phyloP scores from a whole-genome alignment of 2,113 vertebrate species.

The Cheirogaleus medius region DNA sequence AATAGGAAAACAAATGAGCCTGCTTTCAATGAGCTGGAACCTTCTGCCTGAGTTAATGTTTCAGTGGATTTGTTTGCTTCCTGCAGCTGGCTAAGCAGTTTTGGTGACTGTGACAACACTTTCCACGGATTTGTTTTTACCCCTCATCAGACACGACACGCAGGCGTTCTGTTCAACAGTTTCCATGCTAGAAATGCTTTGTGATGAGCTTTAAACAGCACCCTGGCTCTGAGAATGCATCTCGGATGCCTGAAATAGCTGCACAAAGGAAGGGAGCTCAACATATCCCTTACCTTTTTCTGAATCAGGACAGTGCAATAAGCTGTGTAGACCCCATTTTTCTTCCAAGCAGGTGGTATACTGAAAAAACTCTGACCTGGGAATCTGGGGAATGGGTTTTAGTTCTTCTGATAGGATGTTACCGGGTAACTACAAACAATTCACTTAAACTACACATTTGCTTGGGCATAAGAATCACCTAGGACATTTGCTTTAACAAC shows the following conservation, averaged over 20 bases:
- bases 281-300: not conserved
- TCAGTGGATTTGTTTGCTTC: slow-evolving; percentile 64
- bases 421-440: not conserved
- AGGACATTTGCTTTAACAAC: not conserved
- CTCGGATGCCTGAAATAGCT: not conserved
- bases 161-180: not conserved
- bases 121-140: slow-evolving; percentile 1
- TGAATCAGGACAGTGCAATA: rapidly evolving
- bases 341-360: not conserved
- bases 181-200: slow-evolving; percentile 23
- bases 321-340: rapidly evolving
- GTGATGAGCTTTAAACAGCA: not conserved
- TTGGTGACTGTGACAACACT: slow-evolving; percentile 49
- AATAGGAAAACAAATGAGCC: slow-evolving; percentile 49
- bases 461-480: not conserved
- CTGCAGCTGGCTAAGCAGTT: slow-evolving; percentile 66
- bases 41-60: slow-evolving; percentile 48
- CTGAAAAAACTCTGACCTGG: not conserved
- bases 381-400: not conserved
- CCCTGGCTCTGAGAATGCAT: not conserved
- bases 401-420: not conserved
- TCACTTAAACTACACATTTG: not conserved
- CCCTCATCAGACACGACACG: not conserved
- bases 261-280: not conserved
- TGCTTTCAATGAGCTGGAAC: slow-evolving; percentile 66